phyloP scores from a whole-genome alignment of 2,888 invertebrate genomes.

The Meiosimyza decipiens region DNA sequence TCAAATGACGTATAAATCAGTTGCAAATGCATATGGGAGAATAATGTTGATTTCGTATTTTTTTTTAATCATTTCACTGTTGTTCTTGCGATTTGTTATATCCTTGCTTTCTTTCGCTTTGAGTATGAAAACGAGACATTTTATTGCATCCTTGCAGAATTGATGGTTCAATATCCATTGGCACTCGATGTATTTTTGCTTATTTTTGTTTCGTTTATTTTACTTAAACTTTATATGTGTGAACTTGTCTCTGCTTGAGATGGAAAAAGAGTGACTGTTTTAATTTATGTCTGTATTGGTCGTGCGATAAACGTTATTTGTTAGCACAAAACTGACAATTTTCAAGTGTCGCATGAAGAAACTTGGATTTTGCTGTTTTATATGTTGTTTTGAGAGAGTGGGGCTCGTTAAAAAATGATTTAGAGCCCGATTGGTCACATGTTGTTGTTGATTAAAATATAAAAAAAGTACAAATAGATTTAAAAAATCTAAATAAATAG shows the following conservation, averaged over 20 bases:
- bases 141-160: slow-evolving; percentile 34
- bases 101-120: slow-evolving; percentile 12
- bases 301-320: not conserved
- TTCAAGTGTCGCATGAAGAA: too few species aligned
- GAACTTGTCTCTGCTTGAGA: too few species aligned
- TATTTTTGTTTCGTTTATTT: not conserved
- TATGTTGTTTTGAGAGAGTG: too few species aligned
- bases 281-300: not conserved
- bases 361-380: too few species aligned
- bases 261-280: not conserved
- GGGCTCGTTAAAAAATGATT: too few species aligned
- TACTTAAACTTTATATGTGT: not conserved
- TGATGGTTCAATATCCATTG: slow-evolving; percentile 36
- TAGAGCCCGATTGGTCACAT: too few species aligned
- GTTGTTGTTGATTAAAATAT: too few species aligned
- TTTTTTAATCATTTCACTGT: not conserved
- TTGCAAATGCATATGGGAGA: not conserved
- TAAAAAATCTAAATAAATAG: too few species aligned
- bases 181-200: slow-evolving; percentile 21
- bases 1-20: slow-evolving; percentile 14
- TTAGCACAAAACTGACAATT: slow-evolving; percentile 4
- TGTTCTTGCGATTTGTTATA: not conserved
- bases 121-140: slow-evolving; percentile 28
- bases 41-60: slow-evolving; percentile 4
- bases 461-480: too few species aligned